phyloP scores from a whole-genome alignment of 1,140 invertebrate species.

The Drosophila simulans region DNA sequence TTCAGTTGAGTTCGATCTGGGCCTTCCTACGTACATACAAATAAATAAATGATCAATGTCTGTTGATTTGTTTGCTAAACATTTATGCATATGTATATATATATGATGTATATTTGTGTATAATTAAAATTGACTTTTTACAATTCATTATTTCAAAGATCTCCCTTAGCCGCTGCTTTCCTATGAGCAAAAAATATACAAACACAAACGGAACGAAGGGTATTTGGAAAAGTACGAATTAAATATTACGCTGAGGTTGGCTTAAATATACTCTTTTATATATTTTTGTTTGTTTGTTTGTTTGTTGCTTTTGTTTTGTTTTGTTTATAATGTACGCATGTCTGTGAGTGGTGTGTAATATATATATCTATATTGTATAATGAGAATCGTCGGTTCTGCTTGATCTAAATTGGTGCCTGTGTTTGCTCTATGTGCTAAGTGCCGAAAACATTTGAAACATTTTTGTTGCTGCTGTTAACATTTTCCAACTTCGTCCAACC shows the following conservation, averaged over 20 bases:
- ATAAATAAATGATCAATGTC: constrained; percentile 18
- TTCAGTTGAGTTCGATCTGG: constrained; percentile 34
- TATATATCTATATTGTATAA: constrained; percentile 50
- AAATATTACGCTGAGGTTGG: constrained; percentile 45
- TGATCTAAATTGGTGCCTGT: constrained; percentile 69
- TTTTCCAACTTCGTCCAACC: constrained; percentile 33
- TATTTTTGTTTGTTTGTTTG: constrained; percentile 20
- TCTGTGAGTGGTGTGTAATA: constrained; percentile 22
- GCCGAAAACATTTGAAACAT: constrained; percentile 76
- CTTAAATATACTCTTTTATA: constrained; percentile 43
- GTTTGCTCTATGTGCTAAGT: constrained; percentile 71
- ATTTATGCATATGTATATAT: constrained; percentile 27
- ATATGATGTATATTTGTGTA: constrained; percentile 36
- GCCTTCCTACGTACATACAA: constrained; percentile 13
- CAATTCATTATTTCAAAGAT: constrained; percentile 21
- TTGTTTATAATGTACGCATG: constrained; percentile 39
- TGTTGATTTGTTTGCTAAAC: constrained; percentile 39
- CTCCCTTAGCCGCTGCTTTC: constrained; percentile 16
- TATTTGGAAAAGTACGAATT: constrained; percentile 14
- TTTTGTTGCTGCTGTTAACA: constrained; percentile 64
- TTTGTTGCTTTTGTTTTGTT: background rate
- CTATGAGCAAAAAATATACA: constrained; percentile 12
- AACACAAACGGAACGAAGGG: constrained; percentile 19
- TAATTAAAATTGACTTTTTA: constrained; percentile 77
- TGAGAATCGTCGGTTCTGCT: constrained; percentile 68